Percentiles rank a stretch among this genome's conserved stretches.
Evolutionary conservation across 2,888 invertebrate species (phyloP).

Genomic region (Chloromyia formosa): DNA sequence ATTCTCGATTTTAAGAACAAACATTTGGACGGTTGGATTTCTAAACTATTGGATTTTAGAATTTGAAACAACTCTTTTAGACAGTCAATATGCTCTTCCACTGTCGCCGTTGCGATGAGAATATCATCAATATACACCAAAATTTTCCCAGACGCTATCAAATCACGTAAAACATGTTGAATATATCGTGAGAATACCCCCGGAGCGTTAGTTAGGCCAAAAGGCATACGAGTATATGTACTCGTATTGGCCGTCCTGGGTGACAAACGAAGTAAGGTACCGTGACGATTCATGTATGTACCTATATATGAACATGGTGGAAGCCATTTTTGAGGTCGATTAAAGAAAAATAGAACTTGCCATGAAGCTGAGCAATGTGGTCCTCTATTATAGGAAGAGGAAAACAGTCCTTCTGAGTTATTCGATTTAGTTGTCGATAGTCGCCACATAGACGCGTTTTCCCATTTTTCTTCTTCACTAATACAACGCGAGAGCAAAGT

Average conservation of each 20-base stretch:
- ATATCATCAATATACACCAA: background rate
- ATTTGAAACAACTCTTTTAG: background rate
- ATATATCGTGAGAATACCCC: background rate
- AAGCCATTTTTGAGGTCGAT: background rate
- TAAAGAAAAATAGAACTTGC: background rate
- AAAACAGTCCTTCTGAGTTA: constrained; percentile 50
- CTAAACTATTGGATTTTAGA: too few relatives aligned
- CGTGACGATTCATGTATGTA: background rate
- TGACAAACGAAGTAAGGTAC: too few relatives aligned
- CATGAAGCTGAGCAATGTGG: background rate
- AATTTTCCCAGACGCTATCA: background rate
- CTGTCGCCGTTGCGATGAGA: background rate
- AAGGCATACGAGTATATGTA: background rate
- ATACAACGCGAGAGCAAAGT: background rate
- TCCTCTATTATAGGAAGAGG: constrained; percentile 44
- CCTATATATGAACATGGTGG: background rate
- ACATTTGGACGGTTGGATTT: too few relatives aligned
- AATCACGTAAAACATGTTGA: background rate
- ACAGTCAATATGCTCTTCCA: background rate
- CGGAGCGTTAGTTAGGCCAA: background rate
- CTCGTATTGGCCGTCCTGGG: background rate
- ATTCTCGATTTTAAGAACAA: too few relatives aligned
- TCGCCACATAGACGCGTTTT: background rate
- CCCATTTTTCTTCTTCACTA: background rate
- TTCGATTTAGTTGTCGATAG: constrained; percentile 14